Evolutionary conservation across 2,113 vertebrate genomes (phyloP), one percentile per base, ranked within the genome.

Genomic region (Anarhynchus alexandrinus): DNA sequence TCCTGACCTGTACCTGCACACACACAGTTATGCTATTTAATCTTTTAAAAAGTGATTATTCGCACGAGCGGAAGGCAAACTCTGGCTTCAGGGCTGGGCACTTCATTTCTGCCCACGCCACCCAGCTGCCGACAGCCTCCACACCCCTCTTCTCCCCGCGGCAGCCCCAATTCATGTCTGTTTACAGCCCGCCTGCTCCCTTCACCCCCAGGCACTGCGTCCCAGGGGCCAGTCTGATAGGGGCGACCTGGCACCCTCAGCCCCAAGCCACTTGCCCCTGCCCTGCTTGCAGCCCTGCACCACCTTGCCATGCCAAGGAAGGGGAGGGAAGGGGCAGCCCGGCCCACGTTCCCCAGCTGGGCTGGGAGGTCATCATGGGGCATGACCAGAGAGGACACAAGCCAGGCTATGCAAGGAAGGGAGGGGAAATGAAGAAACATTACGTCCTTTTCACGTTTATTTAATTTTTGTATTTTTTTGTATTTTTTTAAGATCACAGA

Each of bases 401-500:
- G 42, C 11, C 51, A 49, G 15, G 38, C 5, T 61, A 34, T 15
- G 49, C 25, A 70, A 90, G 43, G 57, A 73, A 81, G n/a, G n/a
- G 81, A 90, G 47, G 72, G 73, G 61, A 93, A 97, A 97, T 87
- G 70, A 98, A 95, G 95, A 97, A 96, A 92, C 88, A 71, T 95
- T 72, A 95, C 71, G 67, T 98, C 89, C 89, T 98, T 98, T 98
- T 98, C 97, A 98, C 38, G 78, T 98, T 98, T 98, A 98, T 98
- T 98, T 98, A 93, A 92, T 98, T 98, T 98, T 97, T 97, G 96
- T 97, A 93, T 95, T 96, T 97, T 96, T 92, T 97, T 96, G 88
- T 96, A 79, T 49, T 93, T 95, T 97, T 98, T 98, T 98, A 98
- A 98, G 98, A 98, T 98, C 98, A 98, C 98, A 98, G 98, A 98